Evolutionary conservation across 2,888 invertebrate species (phyloP).

Genomic region (Stenchaetothrips biformis): DNA sequence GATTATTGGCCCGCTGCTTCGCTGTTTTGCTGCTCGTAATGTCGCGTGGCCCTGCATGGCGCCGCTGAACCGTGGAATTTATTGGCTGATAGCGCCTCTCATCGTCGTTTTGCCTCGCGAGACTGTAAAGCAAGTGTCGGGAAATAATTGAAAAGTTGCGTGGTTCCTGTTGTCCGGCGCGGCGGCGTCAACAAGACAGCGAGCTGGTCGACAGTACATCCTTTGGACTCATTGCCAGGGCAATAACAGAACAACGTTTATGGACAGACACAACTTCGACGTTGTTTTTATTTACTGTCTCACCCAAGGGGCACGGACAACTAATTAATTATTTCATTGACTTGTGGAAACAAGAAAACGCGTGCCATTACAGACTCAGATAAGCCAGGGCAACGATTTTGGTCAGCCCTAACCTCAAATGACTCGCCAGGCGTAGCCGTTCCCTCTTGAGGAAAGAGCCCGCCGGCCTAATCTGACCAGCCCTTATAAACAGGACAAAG

Average conservation of each 20-base stretch:
- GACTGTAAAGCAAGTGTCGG: not conserved
- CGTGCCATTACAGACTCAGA: not conserved
- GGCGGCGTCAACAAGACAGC: not conserved
- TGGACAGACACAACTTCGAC: not conserved
- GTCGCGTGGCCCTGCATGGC: not conserved
- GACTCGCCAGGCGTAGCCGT: too few relatives aligned
- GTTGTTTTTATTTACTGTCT: too few relatives aligned
- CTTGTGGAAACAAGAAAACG: not conserved
- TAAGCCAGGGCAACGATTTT: too few relatives aligned
- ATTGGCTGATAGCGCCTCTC: not conserved
- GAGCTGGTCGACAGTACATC: too few relatives aligned
- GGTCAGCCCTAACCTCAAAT: too few relatives aligned
- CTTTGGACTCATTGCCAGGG: too few relatives aligned
- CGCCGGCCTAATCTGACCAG: too few relatives aligned
- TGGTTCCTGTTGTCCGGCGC: not conserved
- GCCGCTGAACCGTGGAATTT: constrained; percentile 6
- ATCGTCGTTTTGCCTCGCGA: not conserved
- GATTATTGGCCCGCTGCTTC: not conserved
- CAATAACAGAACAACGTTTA: not conserved
- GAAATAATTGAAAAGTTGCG: constrained; percentile 16
- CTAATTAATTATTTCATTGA: not conserved
- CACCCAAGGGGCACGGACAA: too few relatives aligned
- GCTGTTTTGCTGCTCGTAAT: not conserved
- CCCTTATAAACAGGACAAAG: too few relatives aligned
- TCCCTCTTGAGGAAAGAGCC: too few relatives aligned